Conservation (phyloP, 2,113 vertebrate species). For the Tringa solitaria region DNA sequence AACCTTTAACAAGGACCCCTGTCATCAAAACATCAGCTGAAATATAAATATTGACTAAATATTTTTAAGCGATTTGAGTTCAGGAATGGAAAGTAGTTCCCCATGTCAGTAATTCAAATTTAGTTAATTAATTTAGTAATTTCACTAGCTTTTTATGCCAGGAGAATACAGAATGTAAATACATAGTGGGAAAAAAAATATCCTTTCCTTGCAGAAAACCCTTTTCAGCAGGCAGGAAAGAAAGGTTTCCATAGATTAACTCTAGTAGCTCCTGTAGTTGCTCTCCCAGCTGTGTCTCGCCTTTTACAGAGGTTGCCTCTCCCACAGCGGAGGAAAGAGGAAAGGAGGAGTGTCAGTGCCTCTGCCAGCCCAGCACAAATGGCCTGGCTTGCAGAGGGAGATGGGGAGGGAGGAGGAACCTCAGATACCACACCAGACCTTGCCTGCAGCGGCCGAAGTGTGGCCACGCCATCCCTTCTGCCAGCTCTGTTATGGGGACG, state of each 20-base stretch:
- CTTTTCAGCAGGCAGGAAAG: background rate
- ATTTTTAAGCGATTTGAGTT: background rate
- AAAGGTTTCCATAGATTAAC: background rate
- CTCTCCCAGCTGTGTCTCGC: background rate
- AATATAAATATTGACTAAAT: background rate
- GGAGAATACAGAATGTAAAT: background rate
- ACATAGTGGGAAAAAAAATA: background rate
- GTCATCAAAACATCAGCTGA: background rate
- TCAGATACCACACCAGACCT: background rate
- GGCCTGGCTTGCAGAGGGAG: background rate
- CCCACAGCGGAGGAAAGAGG: background rate
- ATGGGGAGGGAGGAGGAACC: background rate
- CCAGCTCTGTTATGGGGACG: background rate
- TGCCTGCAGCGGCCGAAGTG: background rate
- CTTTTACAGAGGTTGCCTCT: background rate
- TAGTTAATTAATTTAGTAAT: background rate
- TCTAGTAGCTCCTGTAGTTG: background rate
- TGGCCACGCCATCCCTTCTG: background rate
- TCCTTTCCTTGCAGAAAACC: background rate
- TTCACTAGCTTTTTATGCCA: background rate
- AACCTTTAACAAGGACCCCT: background rate
- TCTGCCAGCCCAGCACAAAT: accelerated
- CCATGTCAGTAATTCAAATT: background rate
- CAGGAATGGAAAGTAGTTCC: background rate
- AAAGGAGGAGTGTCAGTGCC: background rate